Evolutionary conservation across 1,140 invertebrate genomes (phyloP).

Genomic region (Zaprionus camerounensis): DNA sequence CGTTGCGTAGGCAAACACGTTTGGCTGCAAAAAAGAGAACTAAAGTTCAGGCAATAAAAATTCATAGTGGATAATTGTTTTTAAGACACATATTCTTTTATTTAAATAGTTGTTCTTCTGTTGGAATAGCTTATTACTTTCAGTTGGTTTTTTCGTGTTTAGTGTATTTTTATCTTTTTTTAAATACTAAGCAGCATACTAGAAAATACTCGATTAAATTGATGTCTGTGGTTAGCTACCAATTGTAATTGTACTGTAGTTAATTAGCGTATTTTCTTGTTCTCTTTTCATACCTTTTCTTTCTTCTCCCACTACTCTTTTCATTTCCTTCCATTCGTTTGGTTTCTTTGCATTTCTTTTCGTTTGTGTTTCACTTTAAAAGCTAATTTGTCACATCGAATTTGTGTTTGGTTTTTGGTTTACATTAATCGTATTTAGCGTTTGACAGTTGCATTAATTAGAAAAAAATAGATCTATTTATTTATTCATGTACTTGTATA

Average conservation of each 20-base stretch:
- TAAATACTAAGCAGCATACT: constrained; percentile 55
- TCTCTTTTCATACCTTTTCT: constrained; percentile 28
- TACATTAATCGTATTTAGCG: constrained; percentile 62
- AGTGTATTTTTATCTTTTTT: constrained; percentile 22
- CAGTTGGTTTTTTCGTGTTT: constrained; percentile 22
- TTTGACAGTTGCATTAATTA: constrained; percentile 68
- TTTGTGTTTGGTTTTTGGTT: constrained; percentile 59
- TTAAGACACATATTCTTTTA: constrained; percentile 83
- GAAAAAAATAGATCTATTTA: constrained; percentile 72
- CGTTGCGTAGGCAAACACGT: constrained; percentile 56
- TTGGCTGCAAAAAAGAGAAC: constrained; percentile 42
- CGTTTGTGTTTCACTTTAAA: constrained; percentile 54
- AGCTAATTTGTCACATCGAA: constrained; percentile 80
- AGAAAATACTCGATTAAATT: constrained; percentile 59
- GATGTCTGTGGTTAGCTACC: constrained; percentile 51
- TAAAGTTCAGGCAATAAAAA: constrained; percentile 57
- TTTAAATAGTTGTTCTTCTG: constrained; percentile 75
- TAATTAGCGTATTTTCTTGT: constrained; percentile 46
- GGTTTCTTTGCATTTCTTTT: constrained; percentile 23
- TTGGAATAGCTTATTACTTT: constrained; percentile 51
- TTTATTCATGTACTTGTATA: constrained; percentile 41
- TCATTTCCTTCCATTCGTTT: constrained; percentile 14
- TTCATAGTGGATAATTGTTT: constrained; percentile 66
- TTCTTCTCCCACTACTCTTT: constrained; percentile 9
- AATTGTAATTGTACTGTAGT: constrained; percentile 56